These are phyloP conservation scores for Cassiopea xamachana DNA, from an alignment of 30 jellyfish, hydroid and myxozoan genomes.

Conservation along the genomic window DNA sequence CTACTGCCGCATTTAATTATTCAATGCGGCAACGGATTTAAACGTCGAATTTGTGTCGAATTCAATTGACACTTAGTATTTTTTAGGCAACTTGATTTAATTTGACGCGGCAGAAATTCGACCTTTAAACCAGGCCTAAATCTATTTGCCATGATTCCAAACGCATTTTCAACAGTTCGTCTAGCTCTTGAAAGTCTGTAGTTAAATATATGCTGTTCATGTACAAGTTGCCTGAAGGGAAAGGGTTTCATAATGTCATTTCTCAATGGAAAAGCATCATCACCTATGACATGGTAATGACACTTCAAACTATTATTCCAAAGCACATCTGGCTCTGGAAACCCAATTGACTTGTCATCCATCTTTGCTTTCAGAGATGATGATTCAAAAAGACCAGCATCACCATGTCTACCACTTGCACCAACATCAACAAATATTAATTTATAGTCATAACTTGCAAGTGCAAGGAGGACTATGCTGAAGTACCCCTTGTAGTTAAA, in stretches of 20 bases:
- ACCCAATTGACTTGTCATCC: constrained; percentile 18
- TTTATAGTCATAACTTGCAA: constrained; percentile 38
- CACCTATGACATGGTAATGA: constrained; percentile 53
- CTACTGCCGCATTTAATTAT: no score
- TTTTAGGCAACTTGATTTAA: no score
- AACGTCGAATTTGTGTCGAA: no score
- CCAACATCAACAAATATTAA: constrained; percentile 53
- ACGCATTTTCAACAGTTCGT: constrained; percentile 48
- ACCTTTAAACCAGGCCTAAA: no score
- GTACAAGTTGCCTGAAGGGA: constrained; percentile 43
- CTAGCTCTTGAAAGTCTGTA: constrained; percentile 59
- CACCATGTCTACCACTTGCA: constrained; percentile 42
- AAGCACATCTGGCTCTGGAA: constrained; percentile 32
- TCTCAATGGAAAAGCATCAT: constrained; percentile 69
- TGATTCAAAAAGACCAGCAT: constrained; percentile 38
- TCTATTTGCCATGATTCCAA: constrained; percentile 41
- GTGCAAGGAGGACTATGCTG: constrained; percentile 52
- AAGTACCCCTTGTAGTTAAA: constrained; percentile 42
- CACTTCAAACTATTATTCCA: constrained; percentile 2
- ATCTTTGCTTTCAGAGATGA: constrained; percentile 24
- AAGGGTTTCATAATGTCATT: constrained; percentile 34
- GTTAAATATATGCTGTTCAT: constrained; percentile 38
- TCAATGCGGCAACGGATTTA: no score
- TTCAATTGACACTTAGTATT: no score
- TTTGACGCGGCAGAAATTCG: no score